phyloP scores from a whole-genome alignment of 2,797 vertebrate species.

The Fistularia commersonii region DNA sequence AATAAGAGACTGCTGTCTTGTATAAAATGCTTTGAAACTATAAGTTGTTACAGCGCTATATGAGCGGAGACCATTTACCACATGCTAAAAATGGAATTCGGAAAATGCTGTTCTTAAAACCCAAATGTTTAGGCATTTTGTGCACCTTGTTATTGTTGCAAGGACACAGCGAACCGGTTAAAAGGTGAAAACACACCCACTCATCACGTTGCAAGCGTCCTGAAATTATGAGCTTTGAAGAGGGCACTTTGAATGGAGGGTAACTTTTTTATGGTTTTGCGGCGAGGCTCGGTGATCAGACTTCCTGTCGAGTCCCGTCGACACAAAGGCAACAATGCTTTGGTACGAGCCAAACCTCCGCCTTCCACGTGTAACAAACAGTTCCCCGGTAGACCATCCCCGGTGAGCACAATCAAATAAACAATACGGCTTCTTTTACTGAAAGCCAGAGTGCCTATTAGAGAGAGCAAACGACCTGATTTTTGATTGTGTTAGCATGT shows the following conservation, averaged over 20 bases:
- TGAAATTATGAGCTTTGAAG: slow-evolving; percentile 30
- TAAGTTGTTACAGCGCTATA: no score
- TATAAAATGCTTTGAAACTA: no score
- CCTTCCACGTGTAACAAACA: slow-evolving; percentile 62
- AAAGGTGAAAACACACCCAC: slow-evolving; percentile 28
- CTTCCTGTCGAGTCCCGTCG: slow-evolving; percentile 52
- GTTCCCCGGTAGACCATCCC: slow-evolving; percentile 58
- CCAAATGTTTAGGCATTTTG: no score
- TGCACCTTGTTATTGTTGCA: no score
- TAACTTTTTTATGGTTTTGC: slow-evolving; percentile 41
- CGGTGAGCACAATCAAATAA: slow-evolving; percentile 69
- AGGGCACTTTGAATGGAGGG: slow-evolving; percentile 30
- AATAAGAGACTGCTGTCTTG: no score
- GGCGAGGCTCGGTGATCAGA: slow-evolving; percentile 38
- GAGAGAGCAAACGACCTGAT: slow-evolving; percentile 68
- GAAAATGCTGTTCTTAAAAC: no score
- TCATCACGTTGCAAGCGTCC: slow-evolving; percentile 30
- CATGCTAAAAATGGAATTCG: no score
- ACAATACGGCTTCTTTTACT: slow-evolving; percentile 66
- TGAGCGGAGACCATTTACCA: no score
- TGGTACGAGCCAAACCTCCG: slow-evolving; percentile 44
- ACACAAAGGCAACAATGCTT: slow-evolving; percentile 53
- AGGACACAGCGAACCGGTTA: no score
- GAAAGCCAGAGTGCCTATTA: slow-evolving; percentile 67
- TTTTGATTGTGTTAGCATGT: slow-evolving; percentile 70